Evolutionary conservation across 2,113 vertebrate genomes (phyloP).

Genomic region (Papio anubis): DNA sequence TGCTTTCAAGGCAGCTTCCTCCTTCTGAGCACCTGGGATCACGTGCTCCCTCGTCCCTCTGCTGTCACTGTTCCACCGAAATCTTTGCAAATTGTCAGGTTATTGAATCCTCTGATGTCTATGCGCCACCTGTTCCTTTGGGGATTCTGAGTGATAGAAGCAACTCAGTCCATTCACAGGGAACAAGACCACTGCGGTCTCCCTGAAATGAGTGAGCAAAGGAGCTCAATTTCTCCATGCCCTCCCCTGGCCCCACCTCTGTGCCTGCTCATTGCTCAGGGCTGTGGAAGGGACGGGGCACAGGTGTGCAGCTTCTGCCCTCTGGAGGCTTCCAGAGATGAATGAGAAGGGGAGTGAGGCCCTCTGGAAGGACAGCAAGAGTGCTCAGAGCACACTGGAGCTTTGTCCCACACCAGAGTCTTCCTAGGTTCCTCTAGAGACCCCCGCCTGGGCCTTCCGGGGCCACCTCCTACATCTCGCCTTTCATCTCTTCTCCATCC

Average conservation of each 20-base stretch:
- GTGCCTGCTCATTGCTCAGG: neutral
- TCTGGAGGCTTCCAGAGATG: neutral
- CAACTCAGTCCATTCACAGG: neutral
- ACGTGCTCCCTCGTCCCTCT: neutral
- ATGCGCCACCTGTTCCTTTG: neutral
- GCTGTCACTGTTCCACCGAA: too few relatives aligned
- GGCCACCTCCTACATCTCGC: too few relatives aligned
- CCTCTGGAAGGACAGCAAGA: neutral
- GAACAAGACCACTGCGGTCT: too few relatives aligned
- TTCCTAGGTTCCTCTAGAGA: neutral
- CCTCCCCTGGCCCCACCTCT: neutral
- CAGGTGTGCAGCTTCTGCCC: neutral
- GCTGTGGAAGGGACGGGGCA: rapidly evolving
- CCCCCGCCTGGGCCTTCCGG: neutral
- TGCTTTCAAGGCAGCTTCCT: neutral
- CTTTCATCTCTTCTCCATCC: neutral
- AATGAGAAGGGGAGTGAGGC: neutral
- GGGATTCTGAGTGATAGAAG: neutral
- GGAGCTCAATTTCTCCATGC: rapidly evolving
- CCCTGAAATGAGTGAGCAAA: neutral
- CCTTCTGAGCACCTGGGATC: neutral
- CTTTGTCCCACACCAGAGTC: neutral
- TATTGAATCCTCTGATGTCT: too few relatives aligned
- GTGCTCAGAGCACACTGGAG: neutral
- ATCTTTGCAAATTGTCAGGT: neutral